phyloP scores from a whole-genome alignment of 2,113 vertebrate genomes.

The Serinus canaria region DNA sequence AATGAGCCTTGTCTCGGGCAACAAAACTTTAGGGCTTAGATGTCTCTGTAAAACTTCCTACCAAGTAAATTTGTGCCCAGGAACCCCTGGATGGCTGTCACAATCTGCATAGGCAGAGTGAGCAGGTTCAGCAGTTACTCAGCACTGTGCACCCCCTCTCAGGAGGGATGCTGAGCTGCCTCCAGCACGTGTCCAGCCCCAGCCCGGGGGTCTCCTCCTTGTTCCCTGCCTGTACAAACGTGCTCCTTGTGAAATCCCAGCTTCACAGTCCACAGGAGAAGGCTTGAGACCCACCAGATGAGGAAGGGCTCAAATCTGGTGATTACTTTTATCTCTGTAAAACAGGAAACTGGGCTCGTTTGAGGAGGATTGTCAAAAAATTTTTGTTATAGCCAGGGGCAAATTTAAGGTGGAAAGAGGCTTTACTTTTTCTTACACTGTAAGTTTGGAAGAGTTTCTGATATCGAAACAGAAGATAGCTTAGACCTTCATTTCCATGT shows the following conservation, averaged over 20 bases:
- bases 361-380: neutral
- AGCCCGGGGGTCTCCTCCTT: neutral
- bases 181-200: rapidly evolving
- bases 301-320: neutral
- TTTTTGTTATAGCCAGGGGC: neutral
- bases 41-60: neutral
- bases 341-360: neutral
- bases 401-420: neutral
- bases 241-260: rapidly evolving
- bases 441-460: neutral
- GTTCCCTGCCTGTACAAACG: neutral
- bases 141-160: neutral
- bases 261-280: neutral
- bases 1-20: neutral
- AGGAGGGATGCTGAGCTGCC: neutral
- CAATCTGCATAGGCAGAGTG: rapidly evolving
- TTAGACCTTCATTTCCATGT: neutral
- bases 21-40: neutral
- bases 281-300: neutral
- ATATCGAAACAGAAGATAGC: neutral
- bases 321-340: neutral
- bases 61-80: neutral
- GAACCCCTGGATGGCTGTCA: neutral
- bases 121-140: neutral
- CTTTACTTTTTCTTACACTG: neutral